phyloP scores from a whole-genome alignment of 2,113 vertebrate genomes.

The Mesocricetus auratus region DNA sequence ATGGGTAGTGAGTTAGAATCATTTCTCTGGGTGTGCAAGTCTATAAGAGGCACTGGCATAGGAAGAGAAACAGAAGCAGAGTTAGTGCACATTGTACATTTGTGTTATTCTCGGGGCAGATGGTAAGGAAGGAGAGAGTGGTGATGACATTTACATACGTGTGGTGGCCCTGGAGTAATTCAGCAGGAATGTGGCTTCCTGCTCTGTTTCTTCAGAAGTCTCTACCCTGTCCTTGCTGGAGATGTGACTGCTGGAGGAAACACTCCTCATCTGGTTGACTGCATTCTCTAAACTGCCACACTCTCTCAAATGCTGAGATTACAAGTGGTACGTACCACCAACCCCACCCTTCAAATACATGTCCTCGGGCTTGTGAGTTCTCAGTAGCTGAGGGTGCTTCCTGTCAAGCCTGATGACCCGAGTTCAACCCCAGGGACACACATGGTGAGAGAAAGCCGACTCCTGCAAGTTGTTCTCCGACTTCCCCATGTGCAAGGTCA shows the following conservation, averaged over 20 bases:
- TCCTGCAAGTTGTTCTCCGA: background rate
- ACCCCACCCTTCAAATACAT: background rate
- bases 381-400: background rate
- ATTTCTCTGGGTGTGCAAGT: background rate
- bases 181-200: background rate
- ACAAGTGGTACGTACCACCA: background rate
- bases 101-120: background rate
- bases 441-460: background rate
- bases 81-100: rapidly evolving
- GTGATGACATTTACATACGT: background rate
- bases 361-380: too few relatives aligned
- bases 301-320: background rate
- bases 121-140: background rate
- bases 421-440: background rate
- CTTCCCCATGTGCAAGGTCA: background rate
- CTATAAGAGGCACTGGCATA: background rate
- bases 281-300: too few relatives aligned
- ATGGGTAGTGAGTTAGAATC: background rate
- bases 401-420: background rate
- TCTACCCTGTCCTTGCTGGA: background rate
- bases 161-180: background rate
- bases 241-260: background rate
- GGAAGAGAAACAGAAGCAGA: background rate
- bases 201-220: background rate
- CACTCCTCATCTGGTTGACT: too few relatives aligned